These are phyloP conservation scores for Strongylocentrotus purpuratus DNA, from an alignment of 35 echinoderm and acorn worm species.

Conservation along the genomic window DNA sequence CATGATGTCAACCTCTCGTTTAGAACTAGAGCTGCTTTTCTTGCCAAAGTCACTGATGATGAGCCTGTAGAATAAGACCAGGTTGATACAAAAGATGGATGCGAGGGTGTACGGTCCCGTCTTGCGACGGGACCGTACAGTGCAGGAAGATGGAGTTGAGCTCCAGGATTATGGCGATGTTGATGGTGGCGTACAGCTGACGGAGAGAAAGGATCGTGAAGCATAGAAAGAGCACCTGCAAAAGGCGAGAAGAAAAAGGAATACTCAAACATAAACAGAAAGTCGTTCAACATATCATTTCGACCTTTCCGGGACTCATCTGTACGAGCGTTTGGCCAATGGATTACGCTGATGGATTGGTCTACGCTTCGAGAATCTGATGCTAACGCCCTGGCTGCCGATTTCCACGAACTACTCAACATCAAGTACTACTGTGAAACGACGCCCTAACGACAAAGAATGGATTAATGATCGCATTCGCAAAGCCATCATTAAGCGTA, in stretches of 20 bases:
- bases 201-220: conserved; percentile 42
- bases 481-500: too few relatives aligned
- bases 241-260: neutral
- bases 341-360: too few relatives aligned
- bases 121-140: conserved; percentile 30
- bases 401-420: too few relatives aligned
- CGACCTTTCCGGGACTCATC: too few relatives aligned
- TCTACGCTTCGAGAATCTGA: too few relatives aligned
- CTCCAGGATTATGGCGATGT: conserved; percentile 67
- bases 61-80: conserved; percentile 25
- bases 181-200: conserved; percentile 55
- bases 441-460: too few relatives aligned
- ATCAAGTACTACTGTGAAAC: too few relatives aligned
- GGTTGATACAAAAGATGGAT: conserved; percentile 37
- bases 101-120: neutral
- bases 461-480: too few relatives aligned
- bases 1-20: conserved; percentile 14
- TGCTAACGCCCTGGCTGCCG: too few relatives aligned
- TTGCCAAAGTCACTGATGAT: neutral
- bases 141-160: conserved; percentile 92
- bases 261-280: neutral
- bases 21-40: neutral
- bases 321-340: too few relatives aligned
- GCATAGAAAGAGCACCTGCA: conserved; percentile 38
- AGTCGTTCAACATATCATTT: too few relatives aligned